Evolutionary conservation across 2,797 vertebrate species (phyloP), one percentile per base, ranked within the genome.

Genomic region (Synanceia verrucosa): DNA sequence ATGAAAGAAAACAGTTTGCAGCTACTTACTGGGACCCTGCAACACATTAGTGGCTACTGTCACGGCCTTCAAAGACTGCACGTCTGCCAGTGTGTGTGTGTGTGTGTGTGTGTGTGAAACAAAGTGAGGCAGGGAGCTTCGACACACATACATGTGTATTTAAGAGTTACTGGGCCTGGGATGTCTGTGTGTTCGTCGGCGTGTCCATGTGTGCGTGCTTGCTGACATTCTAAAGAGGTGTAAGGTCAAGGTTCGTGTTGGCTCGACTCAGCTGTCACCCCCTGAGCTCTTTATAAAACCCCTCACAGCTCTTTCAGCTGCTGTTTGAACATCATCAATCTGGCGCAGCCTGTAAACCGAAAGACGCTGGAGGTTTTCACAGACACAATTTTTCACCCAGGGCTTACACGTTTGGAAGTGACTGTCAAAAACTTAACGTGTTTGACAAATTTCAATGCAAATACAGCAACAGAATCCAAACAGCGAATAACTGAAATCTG

Each of bases 1-100:
- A 91, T 93, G 88, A 93, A 93, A 92, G 90, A 86, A 88, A 89
- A 83, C 79, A 84, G 84, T 91, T 90, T 88, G 86, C 80, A 88
- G 86, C 79, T 88, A 88, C 81, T 88, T 88, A 89, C 76, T 69
- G 79, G 67, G 88, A 86, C 80, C 77, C 87, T 85, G 84, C 70
- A 88, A 85, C 85, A 86, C 85, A 90, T 91, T 88, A 90, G 73
- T 59, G 68, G 51, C 79, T 82, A 73, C 81, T 88, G 74, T 70
- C 69, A 37, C 14, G 46, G 70, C 69, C 80, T 81, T 88, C 81
- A 88, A 88, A 85, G 73, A 64, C 57, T 60, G 29, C n/a, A 2
- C 34, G 51, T 61, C 11, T 58, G 5, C 66, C 21, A 43, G 51
- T 53, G n/a, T 47, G 57, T 23, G 56, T 70, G 65, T 70, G 73